Evolutionary conservation across 2,797 vertebrate genomes (phyloP), one percentile per base, ranked within the genome.

Genomic region (Cirrhinus mrigala): DNA sequence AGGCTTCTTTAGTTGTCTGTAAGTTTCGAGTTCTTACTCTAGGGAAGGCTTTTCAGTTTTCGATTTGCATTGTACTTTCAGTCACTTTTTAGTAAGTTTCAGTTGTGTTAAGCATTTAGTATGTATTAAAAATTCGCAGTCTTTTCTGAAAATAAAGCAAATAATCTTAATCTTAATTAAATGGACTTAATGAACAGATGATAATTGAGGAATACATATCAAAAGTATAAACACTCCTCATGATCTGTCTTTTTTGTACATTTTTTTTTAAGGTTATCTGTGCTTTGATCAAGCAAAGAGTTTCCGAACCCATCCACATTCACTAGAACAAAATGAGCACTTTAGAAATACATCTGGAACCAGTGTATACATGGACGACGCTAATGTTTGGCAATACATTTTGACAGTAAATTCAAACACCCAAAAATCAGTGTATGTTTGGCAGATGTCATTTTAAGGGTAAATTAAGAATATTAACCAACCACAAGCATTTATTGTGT

Each of bases 241-340:
- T n/a, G 4, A 27, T 46, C 6, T 78, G 14, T 44, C 56, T 27
- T 78, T 79, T 78, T 62, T 24, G 54, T 54, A 40, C 9, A 58
- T n/a, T 15, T 77, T 58, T 58, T 20, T 56, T n/a, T 12, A n/a
- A n/a, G n/a, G n/a, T 64, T 27, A 44, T 79, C 37, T 79, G 56
- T 29, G 24, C 58, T 48, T 50, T 79, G 9, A 62, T 5, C 11
- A 15, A 46, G 27, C 20, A 46, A 46, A 62, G 12, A 46, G 54
- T 6, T 10, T 56, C 54, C 20, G 9, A n/a, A 22, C 54, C 20
- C 20, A 22, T 9, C 54, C 54, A n/a, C 54, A n/a, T 56, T 27
- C 24, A 62, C 14, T 15, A 15, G 1, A 64, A 5, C 6, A 64
- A 64, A 64, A 4, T 7, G 37, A 22, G 14, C 2, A 68, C 1